These are phyloP conservation scores for Calidris pugnax DNA, from an alignment of 2,113 vertebrate genomes.

Conservation along the genomic window DNA sequence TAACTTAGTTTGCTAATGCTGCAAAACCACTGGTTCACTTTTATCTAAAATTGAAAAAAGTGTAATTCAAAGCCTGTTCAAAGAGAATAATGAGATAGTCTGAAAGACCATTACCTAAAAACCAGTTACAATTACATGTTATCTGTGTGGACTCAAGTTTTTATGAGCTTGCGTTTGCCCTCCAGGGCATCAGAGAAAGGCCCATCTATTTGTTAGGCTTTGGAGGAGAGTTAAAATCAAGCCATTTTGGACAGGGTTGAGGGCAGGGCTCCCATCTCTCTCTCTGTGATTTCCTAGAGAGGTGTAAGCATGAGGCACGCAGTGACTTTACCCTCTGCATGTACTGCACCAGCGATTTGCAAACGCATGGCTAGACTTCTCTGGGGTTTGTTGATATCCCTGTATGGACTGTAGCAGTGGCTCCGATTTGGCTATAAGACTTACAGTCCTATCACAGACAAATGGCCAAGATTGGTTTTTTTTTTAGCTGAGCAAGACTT, in stretches of 20 bases:
- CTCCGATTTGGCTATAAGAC: not conserved
- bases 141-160: conserved; percentile 39
- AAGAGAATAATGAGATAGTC: conserved; percentile 50
- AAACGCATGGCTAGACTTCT: not conserved
- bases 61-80: conserved; percentile 35
- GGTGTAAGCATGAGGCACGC: not conserved
- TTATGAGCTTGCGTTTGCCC: conserved; percentile 46
- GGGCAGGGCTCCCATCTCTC: not conserved
- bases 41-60: conserved; percentile 49
- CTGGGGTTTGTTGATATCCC: not conserved
- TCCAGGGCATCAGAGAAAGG: conserved; percentile 29
- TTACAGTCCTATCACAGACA: not conserved
- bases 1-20: conserved; percentile 51
- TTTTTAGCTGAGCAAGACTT: not conserved
- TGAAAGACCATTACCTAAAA: conserved; percentile 43
- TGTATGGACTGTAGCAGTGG: not conserved
- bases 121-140: conserved; percentile 16
- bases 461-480: not conserved
- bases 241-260: not conserved
- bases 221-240: not conserved
- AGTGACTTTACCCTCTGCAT: not conserved
- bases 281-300: not conserved
- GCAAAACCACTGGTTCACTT: not conserved
- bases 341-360: not conserved
- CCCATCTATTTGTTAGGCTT: conserved; percentile 26